Conservation (phyloP, 1,140 invertebrate species). For the Penaeus indicus region DNA sequence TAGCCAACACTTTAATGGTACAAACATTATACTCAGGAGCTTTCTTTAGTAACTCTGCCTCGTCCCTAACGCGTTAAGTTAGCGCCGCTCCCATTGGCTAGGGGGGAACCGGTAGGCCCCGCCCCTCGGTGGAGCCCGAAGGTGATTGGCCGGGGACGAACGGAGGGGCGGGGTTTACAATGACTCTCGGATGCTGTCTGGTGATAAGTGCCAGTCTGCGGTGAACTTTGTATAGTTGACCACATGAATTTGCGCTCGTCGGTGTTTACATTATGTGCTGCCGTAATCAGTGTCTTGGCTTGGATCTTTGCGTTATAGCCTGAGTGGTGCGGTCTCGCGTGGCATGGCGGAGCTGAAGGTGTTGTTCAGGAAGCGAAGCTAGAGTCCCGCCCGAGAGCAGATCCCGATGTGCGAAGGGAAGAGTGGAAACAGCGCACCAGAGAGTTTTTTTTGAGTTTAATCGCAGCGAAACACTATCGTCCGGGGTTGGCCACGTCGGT, state of each 20-base stretch:
- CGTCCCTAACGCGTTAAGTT: slow-evolving; percentile 51
- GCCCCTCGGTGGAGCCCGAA: background rate
- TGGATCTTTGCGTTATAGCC: too few relatives aligned
- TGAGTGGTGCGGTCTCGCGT: background rate
- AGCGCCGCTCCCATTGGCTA: slow-evolving; percentile 38
- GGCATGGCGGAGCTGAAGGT: background rate
- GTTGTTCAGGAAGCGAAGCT: background rate
- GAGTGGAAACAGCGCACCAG: background rate
- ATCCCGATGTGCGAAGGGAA: background rate
- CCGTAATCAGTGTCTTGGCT: background rate
- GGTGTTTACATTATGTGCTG: slow-evolving; percentile 49
- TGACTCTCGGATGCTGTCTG: slow-evolving; percentile 43
- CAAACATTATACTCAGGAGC: slow-evolving; percentile 60
- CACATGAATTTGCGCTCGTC: slow-evolving; percentile 37
- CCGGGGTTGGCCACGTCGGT: too few relatives aligned
- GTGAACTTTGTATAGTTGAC: slow-evolving; percentile 39
- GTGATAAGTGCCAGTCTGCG: slow-evolving; percentile 61
- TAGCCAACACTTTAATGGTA: slow-evolving; percentile 64
- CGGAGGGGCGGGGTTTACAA: slow-evolving; percentile 30
- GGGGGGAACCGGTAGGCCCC: background rate
- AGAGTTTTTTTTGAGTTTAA: background rate
- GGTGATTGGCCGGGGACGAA: slow-evolving; percentile 24
- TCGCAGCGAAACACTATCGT: background rate
- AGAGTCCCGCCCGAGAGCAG: too few relatives aligned
- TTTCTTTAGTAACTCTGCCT: slow-evolving; percentile 51